Evolutionary conservation across 2,113 vertebrate species (phyloP).

Genomic region (Spea bombifrons): DNA sequence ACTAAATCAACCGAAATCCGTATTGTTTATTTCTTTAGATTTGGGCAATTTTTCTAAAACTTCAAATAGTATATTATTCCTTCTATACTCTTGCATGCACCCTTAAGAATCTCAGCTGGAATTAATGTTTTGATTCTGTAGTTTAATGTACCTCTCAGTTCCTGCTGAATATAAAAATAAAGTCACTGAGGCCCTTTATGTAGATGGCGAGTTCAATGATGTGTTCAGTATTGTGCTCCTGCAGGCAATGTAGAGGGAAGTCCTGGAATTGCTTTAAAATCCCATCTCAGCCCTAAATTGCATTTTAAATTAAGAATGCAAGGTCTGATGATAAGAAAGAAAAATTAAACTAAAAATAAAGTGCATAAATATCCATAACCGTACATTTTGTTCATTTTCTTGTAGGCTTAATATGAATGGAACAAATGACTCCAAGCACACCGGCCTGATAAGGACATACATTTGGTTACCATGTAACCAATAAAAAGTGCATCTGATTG

Average conservation of each 20-base stretch:
- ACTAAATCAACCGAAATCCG: neutral
- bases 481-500: slow-evolving; percentile 10
- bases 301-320: slow-evolving; percentile 41
- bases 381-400: slow-evolving; percentile 2
- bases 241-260: slow-evolving; percentile 27
- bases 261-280: slow-evolving; percentile 12
- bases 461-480: neutral
- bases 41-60: neutral
- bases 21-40: neutral
- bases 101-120: slow-evolving; percentile 10
- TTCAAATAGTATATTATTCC: neutral
- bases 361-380: slow-evolving; percentile 22
- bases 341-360: slow-evolving; percentile 36
- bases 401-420: slow-evolving; percentile 26
- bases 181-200: slow-evolving; percentile 33
- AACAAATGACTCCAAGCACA: slow-evolving; percentile 19
- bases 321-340: slow-evolving; percentile 11
- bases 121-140: slow-evolving; percentile 25
- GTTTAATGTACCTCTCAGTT: slow-evolving; percentile 27
- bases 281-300: slow-evolving; percentile 27
- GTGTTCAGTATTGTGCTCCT: slow-evolving; percentile 18
- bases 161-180: slow-evolving; percentile 8
- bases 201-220: slow-evolving; percentile 32
- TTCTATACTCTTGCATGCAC: neutral
- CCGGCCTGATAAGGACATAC: slow-evolving; percentile 14